Percentiles rank a stretch among this genome's conserved stretches.
phyloP scores from a whole-genome alignment of 2,797 vertebrate genomes.

The Dendrocincla fuliginosa region DNA sequence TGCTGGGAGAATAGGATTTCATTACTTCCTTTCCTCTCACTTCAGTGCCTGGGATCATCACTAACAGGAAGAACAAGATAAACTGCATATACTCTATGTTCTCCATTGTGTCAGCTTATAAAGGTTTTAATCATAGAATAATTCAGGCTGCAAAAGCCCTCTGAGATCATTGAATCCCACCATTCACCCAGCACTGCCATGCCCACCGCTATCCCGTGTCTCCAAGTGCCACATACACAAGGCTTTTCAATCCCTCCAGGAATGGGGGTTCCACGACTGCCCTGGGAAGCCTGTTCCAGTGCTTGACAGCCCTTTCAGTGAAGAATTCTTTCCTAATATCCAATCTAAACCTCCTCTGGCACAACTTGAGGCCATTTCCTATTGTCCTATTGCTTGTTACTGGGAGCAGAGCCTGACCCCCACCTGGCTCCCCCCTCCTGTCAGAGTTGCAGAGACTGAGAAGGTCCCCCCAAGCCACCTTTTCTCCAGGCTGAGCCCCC shows the following conservation, averaged over 20 bases:
- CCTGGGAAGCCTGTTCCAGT: not conserved
- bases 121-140: not conserved
- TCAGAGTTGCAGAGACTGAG: not conserved
- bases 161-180: not conserved
- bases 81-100: not conserved
- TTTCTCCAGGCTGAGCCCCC: not conserved
- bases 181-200: not conserved
- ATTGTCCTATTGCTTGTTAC: not conserved
- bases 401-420: accelerated
- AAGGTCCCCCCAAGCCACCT: not conserved
- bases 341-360: not conserved
- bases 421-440: not conserved
- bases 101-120: not conserved
- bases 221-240: not conserved
- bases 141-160: not conserved
- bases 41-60: not conserved
- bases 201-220: accelerated
- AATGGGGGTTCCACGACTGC: not conserved
- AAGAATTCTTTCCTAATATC: not conserved
- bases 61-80: not conserved
- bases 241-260: not conserved
- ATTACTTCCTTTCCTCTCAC: not conserved
- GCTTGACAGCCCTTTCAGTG: not conserved
- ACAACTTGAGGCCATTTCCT: accelerated
- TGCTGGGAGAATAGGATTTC: not conserved